phyloP scores from a whole-genome alignment of 2,797 vertebrate species.

The Prunella strophiata region DNA sequence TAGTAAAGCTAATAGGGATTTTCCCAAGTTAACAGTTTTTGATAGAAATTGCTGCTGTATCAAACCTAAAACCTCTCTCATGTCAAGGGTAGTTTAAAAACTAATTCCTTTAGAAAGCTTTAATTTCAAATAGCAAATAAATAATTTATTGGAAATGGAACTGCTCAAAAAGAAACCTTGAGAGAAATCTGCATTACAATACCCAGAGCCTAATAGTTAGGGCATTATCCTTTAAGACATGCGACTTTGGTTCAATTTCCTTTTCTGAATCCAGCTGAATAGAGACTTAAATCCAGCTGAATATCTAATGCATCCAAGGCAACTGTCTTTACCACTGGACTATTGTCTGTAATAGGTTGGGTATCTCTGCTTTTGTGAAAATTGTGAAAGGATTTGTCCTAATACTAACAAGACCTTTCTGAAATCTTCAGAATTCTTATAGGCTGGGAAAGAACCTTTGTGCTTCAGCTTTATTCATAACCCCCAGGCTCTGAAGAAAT shows the following conservation, averaged over 20 bases:
- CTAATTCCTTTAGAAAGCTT: neutral
- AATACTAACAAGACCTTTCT: conserved; percentile 59
- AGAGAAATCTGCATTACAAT: conserved; percentile 68
- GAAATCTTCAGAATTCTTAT: conserved; percentile 43
- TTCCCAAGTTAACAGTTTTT: neutral
- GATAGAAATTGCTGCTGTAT: neutral
- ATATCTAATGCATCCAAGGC: conserved; percentile 69
- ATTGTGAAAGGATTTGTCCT: conserved; percentile 65
- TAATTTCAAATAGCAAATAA: conserved; percentile 28
- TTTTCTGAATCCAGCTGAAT: conserved; percentile 63
- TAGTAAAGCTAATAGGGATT: neutral
- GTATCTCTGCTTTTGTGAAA: conserved; percentile 64
- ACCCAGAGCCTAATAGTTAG: conserved; percentile 25
- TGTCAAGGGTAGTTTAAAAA: neutral
- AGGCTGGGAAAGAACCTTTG: conserved; percentile 30
- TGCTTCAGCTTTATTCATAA: conserved; percentile 28
- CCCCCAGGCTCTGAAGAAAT: conserved; percentile 11
- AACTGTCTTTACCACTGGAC: conserved; percentile 60
- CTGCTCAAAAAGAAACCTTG: neutral
- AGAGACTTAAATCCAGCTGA: conserved; percentile 60
- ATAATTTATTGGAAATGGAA: conserved; percentile 37
- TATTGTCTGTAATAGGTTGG: conserved; percentile 48
- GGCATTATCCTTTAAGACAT: conserved; percentile 63
- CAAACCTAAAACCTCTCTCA: neutral
- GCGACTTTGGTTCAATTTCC: conserved; percentile 53